These are phyloP conservation scores for Perithous albicinctus DNA, from an alignment of 2,888 invertebrate species.

Conservation along the genomic window DNA sequence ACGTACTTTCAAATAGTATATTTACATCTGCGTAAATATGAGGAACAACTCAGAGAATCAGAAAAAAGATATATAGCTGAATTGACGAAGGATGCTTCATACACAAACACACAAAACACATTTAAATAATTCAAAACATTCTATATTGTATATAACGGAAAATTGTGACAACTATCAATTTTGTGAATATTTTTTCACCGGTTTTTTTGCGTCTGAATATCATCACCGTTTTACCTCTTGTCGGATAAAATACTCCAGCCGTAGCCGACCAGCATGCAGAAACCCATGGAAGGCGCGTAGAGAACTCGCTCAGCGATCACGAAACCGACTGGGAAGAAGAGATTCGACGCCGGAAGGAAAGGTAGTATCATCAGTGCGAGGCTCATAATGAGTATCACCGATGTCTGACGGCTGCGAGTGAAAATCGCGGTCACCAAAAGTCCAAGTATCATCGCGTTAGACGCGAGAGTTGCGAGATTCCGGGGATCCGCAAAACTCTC, in stretches of 20 bases:
- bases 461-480: constrained; percentile 91
- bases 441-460: constrained; percentile 88
- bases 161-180: no score
- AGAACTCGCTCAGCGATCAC: constrained; percentile 98
- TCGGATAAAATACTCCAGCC: constrained; percentile 91
- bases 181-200: no score
- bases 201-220: no score
- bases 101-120: no score
- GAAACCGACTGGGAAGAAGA: constrained; percentile 99
- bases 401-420: constrained; percentile 88
- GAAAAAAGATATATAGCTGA: no score
- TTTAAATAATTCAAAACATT: no score
- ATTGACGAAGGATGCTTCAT: no score
- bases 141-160: no score
- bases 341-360: constrained; percentile 97
- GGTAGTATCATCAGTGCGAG: constrained; percentile 95
- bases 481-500: constrained; percentile 92
- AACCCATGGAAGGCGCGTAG: constrained; percentile 99
- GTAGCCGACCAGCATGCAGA: constrained; percentile 95
- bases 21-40: no score
- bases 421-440: constrained; percentile 87
- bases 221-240: no score
- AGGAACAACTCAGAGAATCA: no score
- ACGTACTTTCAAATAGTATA: no score
- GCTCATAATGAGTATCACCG: constrained; percentile 90